These are phyloP conservation scores for Parauchenoglanis ngamensis DNA, from an alignment of 2,797 vertebrate genomes.

Conservation along the genomic window DNA sequence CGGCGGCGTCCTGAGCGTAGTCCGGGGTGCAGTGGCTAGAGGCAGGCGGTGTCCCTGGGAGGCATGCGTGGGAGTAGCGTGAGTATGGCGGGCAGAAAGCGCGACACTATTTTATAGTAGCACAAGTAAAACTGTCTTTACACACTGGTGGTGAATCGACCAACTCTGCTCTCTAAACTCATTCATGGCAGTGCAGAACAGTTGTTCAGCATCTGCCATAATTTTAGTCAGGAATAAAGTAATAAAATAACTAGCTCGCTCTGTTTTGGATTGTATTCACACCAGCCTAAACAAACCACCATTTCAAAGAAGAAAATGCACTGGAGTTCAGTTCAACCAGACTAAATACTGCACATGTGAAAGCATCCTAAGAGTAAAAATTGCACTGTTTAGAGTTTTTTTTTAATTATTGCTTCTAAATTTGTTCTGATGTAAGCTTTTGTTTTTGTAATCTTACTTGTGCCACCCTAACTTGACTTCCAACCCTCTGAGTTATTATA, in stretches of 20 bases:
- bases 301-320: background rate
- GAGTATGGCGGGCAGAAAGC: too few species aligned
- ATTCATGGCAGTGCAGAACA: too few species aligned
- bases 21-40: too few species aligned
- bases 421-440: background rate
- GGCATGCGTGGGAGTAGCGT: too few species aligned
- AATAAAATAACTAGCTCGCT: background rate
- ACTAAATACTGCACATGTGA: background rate
- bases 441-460: background rate
- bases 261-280: background rate
- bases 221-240: background rate
- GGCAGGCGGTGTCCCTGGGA: too few species aligned
- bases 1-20: too few species aligned
- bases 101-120: too few species aligned
- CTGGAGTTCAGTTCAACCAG: background rate
- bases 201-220: background rate
- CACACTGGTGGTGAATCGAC: too few species aligned
- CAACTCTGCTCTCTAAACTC: too few species aligned
- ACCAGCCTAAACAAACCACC: background rate
- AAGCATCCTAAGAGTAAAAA: background rate
- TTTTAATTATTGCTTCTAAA: background rate
- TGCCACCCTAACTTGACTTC: background rate
- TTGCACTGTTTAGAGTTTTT: background rate
- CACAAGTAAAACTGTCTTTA: too few species aligned
- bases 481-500: background rate